Evolutionary conservation across 2,888 invertebrate genomes (phyloP).

Genomic region (Epinotia bilunana): DNA sequence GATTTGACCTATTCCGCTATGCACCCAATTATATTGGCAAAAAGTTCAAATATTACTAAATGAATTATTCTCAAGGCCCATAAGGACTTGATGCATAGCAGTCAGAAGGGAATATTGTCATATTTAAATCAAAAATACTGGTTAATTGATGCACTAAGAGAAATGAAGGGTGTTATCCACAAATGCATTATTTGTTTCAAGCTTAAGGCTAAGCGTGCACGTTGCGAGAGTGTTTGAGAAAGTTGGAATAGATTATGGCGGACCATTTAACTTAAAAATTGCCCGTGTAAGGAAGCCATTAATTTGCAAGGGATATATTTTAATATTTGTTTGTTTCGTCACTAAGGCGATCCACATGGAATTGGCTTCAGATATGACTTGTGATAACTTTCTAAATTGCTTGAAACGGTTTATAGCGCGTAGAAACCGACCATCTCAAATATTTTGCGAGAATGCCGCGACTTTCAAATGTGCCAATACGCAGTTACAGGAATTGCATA

Average conservation of each 20-base stretch:
- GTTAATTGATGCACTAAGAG: slow-evolving; percentile 15
- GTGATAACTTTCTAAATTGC: not conserved
- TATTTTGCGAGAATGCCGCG: slow-evolving; percentile 22
- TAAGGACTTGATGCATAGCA: slow-evolving; percentile 2
- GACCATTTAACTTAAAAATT: slow-evolving; percentile 2
- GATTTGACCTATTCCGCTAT: not conserved
- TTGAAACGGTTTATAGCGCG: slow-evolving; percentile 1
- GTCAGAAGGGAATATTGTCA: slow-evolving; percentile 7
- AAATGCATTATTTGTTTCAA: slow-evolving; percentile 19
- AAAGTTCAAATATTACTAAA: slow-evolving; percentile 6
- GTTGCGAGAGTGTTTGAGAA: not conserved
- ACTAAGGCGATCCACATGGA: slow-evolving; percentile 17
- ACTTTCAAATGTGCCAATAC: slow-evolving; percentile 13
- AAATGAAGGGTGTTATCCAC: slow-evolving; percentile 11
- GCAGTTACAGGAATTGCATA: slow-evolving; percentile 18
- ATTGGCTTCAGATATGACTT: not conserved
- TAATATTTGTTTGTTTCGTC: slow-evolving; percentile 17
- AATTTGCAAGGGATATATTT: slow-evolving; percentile 1
- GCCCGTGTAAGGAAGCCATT: slow-evolving; percentile 7
- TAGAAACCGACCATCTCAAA: not conserved
- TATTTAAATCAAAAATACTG: slow-evolving; percentile 16
- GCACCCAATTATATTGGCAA: slow-evolving; percentile 13
- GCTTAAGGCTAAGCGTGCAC: not conserved
- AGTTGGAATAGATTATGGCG: slow-evolving; percentile 11
- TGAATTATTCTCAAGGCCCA: slow-evolving; percentile 10